Conservation (phyloP, 2,797 vertebrate genomes). For the Girardinus metallicus region DNA sequence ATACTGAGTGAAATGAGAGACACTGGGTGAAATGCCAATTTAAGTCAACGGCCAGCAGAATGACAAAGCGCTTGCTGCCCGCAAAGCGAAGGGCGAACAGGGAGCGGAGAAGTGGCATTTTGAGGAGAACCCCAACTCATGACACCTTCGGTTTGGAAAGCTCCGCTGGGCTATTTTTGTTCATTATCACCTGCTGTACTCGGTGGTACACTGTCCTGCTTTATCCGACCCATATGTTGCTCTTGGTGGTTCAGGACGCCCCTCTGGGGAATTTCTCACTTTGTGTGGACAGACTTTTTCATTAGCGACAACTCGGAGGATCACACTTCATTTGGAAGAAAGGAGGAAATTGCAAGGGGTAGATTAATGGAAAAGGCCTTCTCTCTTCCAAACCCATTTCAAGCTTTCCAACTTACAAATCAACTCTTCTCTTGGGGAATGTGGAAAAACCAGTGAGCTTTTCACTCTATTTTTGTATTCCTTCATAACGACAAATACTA, state of each 20-base stretch:
- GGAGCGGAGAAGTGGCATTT: slow-evolving; percentile 53
- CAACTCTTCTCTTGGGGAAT: neutral
- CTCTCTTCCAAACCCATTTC: slow-evolving; percentile 5
- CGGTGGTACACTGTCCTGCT: neutral
- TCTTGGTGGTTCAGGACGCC: neutral
- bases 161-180: slow-evolving; percentile 27
- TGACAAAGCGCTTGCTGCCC: slow-evolving; percentile 55
- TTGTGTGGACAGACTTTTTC: slow-evolving; percentile 6
- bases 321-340: slow-evolving; percentile 25
- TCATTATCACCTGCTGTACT: slow-evolving; percentile 2
- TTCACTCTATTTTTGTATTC: neutral
- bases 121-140: slow-evolving; percentile 41
- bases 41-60: slow-evolving; percentile 48
- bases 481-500: neutral
- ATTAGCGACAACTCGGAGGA: slow-evolving; percentile 28
- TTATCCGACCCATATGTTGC: slow-evolving; percentile 9
- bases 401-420: slow-evolving; percentile 21
- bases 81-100: slow-evolving; percentile 54
- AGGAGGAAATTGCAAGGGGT: slow-evolving; percentile 10
- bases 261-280: neutral
- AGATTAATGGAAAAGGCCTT: slow-evolving; percentile 14
- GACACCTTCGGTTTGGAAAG: slow-evolving; percentile 15
- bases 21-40: slow-evolving; percentile 68
- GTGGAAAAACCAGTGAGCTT: neutral
- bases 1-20: slow-evolving; percentile 61